phyloP scores from a whole-genome alignment of 2,113 vertebrate genomes.

The Elanoides forficatus region DNA sequence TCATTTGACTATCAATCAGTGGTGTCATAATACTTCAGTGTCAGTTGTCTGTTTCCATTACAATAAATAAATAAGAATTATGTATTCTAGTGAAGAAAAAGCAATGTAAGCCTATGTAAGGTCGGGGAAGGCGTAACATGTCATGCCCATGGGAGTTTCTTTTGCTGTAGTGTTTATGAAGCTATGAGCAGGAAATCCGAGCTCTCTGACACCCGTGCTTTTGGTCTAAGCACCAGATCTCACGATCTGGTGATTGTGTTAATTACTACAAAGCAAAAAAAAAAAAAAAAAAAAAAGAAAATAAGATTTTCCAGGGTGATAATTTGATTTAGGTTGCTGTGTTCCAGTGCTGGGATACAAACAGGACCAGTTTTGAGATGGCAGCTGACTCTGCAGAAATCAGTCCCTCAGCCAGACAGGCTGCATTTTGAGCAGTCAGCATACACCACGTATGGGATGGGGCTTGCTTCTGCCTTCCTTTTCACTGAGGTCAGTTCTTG shows the following conservation, averaged over 20 bases:
- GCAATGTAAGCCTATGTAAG: not conserved
- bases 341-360: not conserved
- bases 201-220: not conserved
- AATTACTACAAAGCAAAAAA: not conserved
- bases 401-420: not conserved
- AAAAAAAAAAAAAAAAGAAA: not conserved
- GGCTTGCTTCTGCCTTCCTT: not conserved
- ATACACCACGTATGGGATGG: not conserved
- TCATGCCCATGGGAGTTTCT: not conserved
- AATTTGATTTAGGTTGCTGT: not conserved
- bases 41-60: slow-evolving; percentile 18
- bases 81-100: not conserved
- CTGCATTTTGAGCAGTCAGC: not conserved
- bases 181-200: not conserved
- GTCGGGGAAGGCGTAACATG: not conserved
- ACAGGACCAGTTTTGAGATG: not conserved
- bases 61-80: slow-evolving; percentile 57
- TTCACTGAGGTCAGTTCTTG: not conserved
- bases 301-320: not conserved
- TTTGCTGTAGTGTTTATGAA: not conserved
- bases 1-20: slow-evolving; percentile 39
- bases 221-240: not conserved
- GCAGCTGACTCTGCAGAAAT: not conserved
- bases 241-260: not conserved
- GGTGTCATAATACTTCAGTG: slow-evolving; percentile 31